A percentile compares a stretch with the other conserved stretches of the same genome.
Conservation (phyloP, 2,888 invertebrate genomes). For the Dryadula phaetusa region DNA sequence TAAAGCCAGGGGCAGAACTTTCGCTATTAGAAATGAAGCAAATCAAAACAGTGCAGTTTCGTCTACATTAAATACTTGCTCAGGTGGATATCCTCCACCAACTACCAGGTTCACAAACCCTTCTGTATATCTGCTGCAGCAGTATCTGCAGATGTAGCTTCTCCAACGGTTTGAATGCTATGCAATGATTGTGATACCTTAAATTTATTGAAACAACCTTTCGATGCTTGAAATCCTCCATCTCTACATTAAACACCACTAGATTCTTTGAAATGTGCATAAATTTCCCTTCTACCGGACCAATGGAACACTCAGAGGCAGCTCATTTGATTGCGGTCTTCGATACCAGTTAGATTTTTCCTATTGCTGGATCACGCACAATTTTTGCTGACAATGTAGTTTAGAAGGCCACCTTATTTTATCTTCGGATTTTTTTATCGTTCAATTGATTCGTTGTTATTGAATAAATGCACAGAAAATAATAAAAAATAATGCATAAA, state of each 20-base stretch:
- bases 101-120: conserved; percentile 46
- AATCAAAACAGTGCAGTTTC: conserved; percentile 50
- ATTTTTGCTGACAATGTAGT: conserved; percentile 49
- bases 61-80: conserved; percentile 48
- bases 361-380: conserved; percentile 48
- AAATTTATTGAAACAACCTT: conserved; percentile 50
- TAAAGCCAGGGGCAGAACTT: conserved; percentile 46
- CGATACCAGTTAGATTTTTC: conserved; percentile 47
- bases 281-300: conserved; percentile 49
- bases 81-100: conserved; percentile 47
- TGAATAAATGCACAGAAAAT: conserved; percentile 44
- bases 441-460: conserved; percentile 46
- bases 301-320: conserved; percentile 47
- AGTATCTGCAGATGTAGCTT: conserved; percentile 48
- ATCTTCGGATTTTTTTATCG: conserved; percentile 46
- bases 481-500: too few species aligned
- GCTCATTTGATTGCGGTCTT: conserved; percentile 47
- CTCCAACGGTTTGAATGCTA: conserved; percentile 45
- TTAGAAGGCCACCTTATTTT: conserved; percentile 48
- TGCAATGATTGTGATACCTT: conserved; percentile 48
- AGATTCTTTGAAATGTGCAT: conserved; percentile 47
- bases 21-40: conserved; percentile 49
- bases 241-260: conserved; percentile 41
- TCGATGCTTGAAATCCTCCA: conserved; percentile 44
- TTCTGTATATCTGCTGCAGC: conserved; percentile 49